A percentile compares a stretch with the other conserved stretches of the same genome.
Conservation (phyloP, 2,888 invertebrate species). For the Melikaiella ostensackeni region DNA sequence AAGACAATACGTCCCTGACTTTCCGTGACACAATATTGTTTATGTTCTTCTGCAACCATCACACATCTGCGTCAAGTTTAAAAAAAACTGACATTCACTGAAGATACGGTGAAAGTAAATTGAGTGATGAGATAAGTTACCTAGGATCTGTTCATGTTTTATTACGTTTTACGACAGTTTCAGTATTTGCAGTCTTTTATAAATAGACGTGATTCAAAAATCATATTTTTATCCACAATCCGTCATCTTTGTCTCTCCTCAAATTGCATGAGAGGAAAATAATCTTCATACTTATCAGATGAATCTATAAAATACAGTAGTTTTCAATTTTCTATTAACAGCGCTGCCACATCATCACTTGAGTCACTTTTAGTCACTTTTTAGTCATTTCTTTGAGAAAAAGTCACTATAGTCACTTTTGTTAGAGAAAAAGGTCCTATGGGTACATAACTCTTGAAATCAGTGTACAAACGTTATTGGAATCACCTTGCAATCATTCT, state of each 20-base stretch:
- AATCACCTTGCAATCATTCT: too few relatives aligned
- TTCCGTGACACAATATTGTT: conserved; percentile 16
- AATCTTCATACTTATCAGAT: not conserved
- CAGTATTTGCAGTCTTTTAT: conserved; percentile 54
- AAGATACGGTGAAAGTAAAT: conserved; percentile 18
- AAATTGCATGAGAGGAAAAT: conserved; percentile 10
- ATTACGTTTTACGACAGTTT: conserved; percentile 43
- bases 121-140: conserved; percentile 14
- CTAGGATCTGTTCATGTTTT: conserved; percentile 39
- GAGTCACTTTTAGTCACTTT: too few relatives aligned
- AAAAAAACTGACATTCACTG: conserved; percentile 31
- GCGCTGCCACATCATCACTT: too few relatives aligned
- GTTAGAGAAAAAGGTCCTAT: too few relatives aligned
- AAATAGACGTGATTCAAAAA: conserved; percentile 61
- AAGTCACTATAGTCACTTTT: too few relatives aligned
- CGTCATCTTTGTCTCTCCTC: conserved; percentile 44
- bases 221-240: conserved; percentile 18
- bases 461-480: too few relatives aligned
- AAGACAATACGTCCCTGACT: not conserved
- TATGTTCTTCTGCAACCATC: not conserved
- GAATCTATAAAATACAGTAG: too few relatives aligned
- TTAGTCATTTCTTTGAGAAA: too few relatives aligned
- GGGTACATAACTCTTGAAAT: too few relatives aligned
- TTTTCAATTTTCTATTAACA: too few relatives aligned
- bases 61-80: conserved; percentile 6